Base-by-base conservation (phyloP, 1,140 invertebrate species). In the Zaprionus vittiger region DNA sequence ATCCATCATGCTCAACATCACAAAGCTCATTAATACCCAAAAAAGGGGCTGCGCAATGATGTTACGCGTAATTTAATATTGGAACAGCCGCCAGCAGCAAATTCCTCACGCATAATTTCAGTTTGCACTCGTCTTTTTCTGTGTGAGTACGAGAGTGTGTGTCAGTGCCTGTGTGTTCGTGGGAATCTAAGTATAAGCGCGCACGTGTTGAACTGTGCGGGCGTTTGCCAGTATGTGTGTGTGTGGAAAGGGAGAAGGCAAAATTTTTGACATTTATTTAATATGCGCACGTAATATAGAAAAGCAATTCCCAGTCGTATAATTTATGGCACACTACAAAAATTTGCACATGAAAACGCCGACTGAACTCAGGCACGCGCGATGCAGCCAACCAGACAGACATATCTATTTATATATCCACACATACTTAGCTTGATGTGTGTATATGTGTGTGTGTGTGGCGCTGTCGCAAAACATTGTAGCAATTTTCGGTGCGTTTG, bases 281-380 rank as follows among this genome's bases (percentile, higher is more conserved):
- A 90, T 90, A 90, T 91, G 85, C 86, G 86, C 85, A 90, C 85
- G 85, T 91, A 90, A 91, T 91, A 90, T 90, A 91, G 86, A 90
- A 90, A 90, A 90, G 85, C 82, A 90, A 90, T 90, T 90, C 85
- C 85, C 85, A 86, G 85, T 82, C 79, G 85, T 89, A 85, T 90
- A 90, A 90, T 90, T 90, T 90, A 90, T 90, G 82, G 79, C 85
- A 82, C 79, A 90, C 86, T 91, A 91, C 86, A 91, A 83, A 91
- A 90, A 90, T 90, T 90, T 90, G 85, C 85, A 91, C 86, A 90
- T 85, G 81, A 84, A 85, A 85, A 85, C 68, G 81, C 38, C 73
- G 56, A 57, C 54, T 44, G 54, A 28, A 47, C 62, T 14, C 52
- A 70, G 41, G 62, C 75, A 47, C 57, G 64, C 54, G 24, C 52